Base-by-base conservation (phyloP, 2,797 vertebrate species). In the Ctenosaura bakeri region DNA sequence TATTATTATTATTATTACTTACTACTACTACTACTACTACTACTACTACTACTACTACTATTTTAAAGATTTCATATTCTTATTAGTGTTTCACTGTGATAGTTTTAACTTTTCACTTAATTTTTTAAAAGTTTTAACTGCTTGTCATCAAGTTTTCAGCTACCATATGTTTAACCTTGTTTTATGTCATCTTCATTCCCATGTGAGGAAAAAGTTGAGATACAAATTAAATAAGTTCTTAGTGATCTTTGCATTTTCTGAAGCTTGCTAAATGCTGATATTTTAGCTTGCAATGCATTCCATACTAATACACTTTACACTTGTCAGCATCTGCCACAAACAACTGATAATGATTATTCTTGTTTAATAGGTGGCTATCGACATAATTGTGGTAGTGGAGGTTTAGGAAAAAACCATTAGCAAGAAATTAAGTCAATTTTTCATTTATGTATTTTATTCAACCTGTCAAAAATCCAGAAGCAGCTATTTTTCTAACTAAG, bases 371-470 rank as follows among this genome's bases (percentile, higher is more conserved):
- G 29, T 56, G 13, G 22, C 77, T 80, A 24, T 73, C 54, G 64
- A 38, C 42, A 18, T 86, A 87, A 52, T 86, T 87, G 90, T 74
- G 42, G 13, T 86, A 2, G 64, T 78, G 26, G 35, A 90, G 64
- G 20, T 22, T 84, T 80, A 29, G n/a, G 69, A 42, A 12, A 6
- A 32, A 80, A 78, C 52, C 56, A 66, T 20, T 56, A 83, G 50
- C 32, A 62, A 29, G 14, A 85, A 90, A 88, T 92, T 64, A 64
- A 64, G 52, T 71, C 85, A 83, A 14, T 85, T 91, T 83, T 54
- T 88, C 46, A 9, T 59, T 0, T 50, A 4, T 64, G 35, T 18
- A 14, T 56, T 86, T 46, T 1, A 10, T 88, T 52, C 66, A 83
- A 1, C 0, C 46, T 85, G n/a, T 64, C 38, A 79, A 54, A 85